phyloP scores from a whole-genome alignment of 1,140 invertebrate genomes.

The Thaumetopoea pityocampa region DNA sequence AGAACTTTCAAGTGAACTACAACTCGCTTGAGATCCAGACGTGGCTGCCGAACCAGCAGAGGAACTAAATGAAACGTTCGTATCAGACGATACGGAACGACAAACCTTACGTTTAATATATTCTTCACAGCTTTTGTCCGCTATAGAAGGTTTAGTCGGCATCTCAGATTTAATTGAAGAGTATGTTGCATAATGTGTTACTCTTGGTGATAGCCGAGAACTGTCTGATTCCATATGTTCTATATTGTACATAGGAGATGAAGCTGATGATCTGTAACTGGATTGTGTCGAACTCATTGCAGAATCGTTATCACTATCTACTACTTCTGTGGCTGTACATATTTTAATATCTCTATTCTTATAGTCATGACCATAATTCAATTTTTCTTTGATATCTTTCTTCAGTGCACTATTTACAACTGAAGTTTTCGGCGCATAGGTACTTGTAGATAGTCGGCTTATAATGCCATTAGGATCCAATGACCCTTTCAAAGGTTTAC shows the following conservation, averaged over 20 bases:
- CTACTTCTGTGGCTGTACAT: constrained; percentile 66
- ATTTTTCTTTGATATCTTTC: constrained; percentile 45
- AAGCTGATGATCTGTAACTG: constrained; percentile 84
- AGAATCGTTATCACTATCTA: constrained; percentile 91
- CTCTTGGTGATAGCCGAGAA: constrained; percentile 60
- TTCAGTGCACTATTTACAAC: constrained; percentile 24
- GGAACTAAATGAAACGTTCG: constrained; percentile 78
- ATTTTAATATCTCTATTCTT: constrained; percentile 65
- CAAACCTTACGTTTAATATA: constrained; percentile 71
- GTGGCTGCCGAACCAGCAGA: constrained; percentile 80
- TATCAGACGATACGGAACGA: constrained; percentile 79
- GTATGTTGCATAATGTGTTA: constrained; percentile 54
- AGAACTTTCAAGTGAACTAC: constrained; percentile 79
- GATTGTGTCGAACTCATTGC: constrained; percentile 87
- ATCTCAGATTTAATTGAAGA: constrained; percentile 47
- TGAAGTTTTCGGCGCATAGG: constrained; percentile 26
- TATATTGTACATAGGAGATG: constrained; percentile 74
- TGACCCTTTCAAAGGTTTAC: constrained; percentile 57
- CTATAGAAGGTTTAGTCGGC: constrained; percentile 39
- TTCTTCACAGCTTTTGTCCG: constrained; percentile 49
- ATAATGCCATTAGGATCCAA: constrained; percentile 33
- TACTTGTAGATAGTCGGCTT: constrained; percentile 9
- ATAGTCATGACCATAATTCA: constrained; percentile 44
- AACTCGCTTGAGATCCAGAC: constrained; percentile 82
- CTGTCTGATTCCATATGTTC: constrained; percentile 65